phyloP scores from a whole-genome alignment of 2,113 vertebrate species.

The Tragelaphus strepsiceros region DNA sequence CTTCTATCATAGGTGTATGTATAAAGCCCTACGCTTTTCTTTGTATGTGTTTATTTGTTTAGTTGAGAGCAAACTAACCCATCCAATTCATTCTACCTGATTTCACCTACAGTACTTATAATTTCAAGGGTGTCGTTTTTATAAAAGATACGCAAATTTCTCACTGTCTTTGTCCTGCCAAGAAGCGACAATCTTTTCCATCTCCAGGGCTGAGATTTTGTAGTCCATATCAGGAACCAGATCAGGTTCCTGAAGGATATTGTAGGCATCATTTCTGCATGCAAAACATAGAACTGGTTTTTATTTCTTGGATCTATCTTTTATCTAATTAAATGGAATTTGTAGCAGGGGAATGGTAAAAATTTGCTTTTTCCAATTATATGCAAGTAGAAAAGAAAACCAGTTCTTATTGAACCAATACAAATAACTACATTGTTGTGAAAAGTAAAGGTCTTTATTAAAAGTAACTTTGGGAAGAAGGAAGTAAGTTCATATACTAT shows the following conservation, averaged over 20 bases:
- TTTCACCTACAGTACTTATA: neutral
- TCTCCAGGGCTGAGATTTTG: neutral
- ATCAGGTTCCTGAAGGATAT: neutral
- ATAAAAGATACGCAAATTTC: neutral
- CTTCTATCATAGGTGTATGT: neutral
- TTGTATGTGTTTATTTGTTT: neutral
- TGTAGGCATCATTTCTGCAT: neutral
- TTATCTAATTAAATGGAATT: neutral
- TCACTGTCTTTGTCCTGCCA: neutral
- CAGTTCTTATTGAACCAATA: neutral
- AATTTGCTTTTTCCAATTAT: neutral
- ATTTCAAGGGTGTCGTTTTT: neutral
- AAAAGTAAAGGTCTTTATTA: conserved; percentile 5
- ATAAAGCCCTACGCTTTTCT: neutral
- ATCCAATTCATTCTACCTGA: neutral
- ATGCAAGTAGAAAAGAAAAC: neutral
- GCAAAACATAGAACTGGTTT: neutral
- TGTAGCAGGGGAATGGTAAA: neutral
- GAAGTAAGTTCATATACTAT: neutral
- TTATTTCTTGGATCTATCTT: neutral
- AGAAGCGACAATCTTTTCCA: neutral
- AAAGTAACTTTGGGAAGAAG: neutral
- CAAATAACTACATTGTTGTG: neutral
- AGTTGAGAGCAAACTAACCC: neutral
- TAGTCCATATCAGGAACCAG: neutral